phyloP scores from a whole-genome alignment of 2,888 invertebrate genomes.

The Machimus rusticus region DNA sequence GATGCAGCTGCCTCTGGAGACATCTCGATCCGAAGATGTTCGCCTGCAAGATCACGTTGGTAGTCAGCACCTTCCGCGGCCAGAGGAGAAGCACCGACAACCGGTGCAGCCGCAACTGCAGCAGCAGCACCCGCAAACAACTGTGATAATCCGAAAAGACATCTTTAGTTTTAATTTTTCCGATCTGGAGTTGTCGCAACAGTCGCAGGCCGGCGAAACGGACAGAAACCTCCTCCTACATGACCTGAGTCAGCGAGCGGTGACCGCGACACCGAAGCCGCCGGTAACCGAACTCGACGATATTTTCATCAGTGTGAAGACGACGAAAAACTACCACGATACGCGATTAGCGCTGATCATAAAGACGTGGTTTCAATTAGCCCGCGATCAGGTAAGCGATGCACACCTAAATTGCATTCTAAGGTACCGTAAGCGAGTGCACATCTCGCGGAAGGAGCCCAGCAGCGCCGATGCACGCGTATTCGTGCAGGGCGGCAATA shows the following conservation, averaged over 20 bases:
- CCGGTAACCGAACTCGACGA: constrained; percentile 80
- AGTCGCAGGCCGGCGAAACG: constrained; percentile 52
- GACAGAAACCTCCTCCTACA: constrained; percentile 46
- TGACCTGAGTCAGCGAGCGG: constrained; percentile 60
- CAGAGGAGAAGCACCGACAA: constrained; percentile 41
- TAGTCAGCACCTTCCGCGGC: constrained; percentile 41
- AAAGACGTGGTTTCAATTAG: constrained; percentile 95
- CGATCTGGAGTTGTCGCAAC: constrained; percentile 60
- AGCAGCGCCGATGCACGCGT: not conserved
- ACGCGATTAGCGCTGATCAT: constrained; percentile 85
- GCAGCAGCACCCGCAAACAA: constrained; percentile 53
- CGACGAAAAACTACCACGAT: constrained; percentile 86
- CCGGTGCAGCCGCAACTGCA: constrained; percentile 43
- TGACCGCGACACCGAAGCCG: constrained; percentile 65
- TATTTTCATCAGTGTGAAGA: constrained; percentile 95
- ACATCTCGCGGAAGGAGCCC: not conserved
- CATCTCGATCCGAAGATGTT: constrained; percentile 17
- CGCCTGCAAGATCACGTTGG: not conserved
- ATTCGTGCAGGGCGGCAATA: not conserved
- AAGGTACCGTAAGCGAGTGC: not conserved
- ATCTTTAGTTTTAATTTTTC: constrained; percentile 62
- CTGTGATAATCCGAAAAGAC: constrained; percentile 62
- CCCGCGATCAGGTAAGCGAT: constrained; percentile 82
- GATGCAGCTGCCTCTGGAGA: constrained; percentile 28
- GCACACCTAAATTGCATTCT: not conserved